Base-by-base conservation (phyloP, 2,888 invertebrate species). In the Melanostoma mellinum region DNA sequence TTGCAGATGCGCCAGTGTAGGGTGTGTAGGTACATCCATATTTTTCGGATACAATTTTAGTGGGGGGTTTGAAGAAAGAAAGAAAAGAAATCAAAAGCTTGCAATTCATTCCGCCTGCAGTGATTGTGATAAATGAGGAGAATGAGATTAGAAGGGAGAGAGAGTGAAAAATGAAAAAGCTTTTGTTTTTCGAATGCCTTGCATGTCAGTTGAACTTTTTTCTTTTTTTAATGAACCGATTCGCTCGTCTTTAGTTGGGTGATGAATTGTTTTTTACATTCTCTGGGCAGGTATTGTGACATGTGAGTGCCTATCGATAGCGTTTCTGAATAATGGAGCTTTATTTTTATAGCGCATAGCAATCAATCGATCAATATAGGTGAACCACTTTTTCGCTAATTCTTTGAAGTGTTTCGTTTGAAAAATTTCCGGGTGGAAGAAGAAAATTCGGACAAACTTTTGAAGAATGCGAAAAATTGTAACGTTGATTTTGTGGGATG, bases 61-160 rank as follows among this genome's bases (percentile, higher is more conserved):
- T 46, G 4, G 46, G 4, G 46, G 32, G 10, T 4, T 58, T 60
- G 0, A 6, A 20, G 20, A 20, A 20, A 20, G 2, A 33, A 9
- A 52, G 8, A 50, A 52, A 52, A 9, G 9, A 33, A 63, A 48
- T 48, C 36, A 48, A 63, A 63, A 63, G 63, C 63, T 63, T 20
- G 20, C 20, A 20, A 20, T 20, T 20, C 48, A 32, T 38, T 6
- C 48, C 30, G 48, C 30, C 48, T 61, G 36, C 61, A 46, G 4
- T 48, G 9, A 46, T 46, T 36, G 4, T 48, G 9, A 46, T 46
- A 20, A n/a, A 61, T 9, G 3, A 6, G 36, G 48, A 5, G 20
- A 20, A 20, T 20, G 20, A 20, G 20, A 20, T 20, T 20, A 20
- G 20, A 20, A 20, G 20, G n/a, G 35, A 36, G 5, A 61, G 10